Conservation (phyloP, 1,140 invertebrate species). For the Watersipora subatra region DNA sequence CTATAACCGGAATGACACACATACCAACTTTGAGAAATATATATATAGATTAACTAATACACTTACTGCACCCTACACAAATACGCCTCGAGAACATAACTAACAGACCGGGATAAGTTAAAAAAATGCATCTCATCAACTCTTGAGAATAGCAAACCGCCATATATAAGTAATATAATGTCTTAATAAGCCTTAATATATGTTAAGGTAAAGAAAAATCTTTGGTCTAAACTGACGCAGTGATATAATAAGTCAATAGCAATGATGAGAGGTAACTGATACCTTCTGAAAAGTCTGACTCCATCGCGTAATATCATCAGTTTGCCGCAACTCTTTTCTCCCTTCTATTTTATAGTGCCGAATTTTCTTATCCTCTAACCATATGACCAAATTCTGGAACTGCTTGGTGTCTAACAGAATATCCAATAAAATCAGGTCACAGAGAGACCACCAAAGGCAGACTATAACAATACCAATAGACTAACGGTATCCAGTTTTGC, state of each 20-base stretch:
- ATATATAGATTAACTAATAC: neutral
- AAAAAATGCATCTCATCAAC: neutral
- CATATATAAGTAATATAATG: neutral
- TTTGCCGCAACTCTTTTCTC: constrained; percentile 53
- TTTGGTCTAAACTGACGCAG: neutral
- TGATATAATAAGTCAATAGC: neutral
- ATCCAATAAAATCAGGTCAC: neutral
- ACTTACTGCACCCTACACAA: neutral
- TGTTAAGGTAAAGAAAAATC: neutral
- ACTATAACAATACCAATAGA: neutral
- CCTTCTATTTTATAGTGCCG: constrained; percentile 74
- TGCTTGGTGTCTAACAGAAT: constrained; percentile 54
- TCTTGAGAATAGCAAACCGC: no score
- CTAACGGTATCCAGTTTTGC: neutral
- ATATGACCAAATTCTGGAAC: constrained; percentile 64
- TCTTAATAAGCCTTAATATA: neutral
- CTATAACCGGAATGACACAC: no score
- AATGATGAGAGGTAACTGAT: neutral
- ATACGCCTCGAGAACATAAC: neutral
- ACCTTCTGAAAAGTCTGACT: constrained; percentile 49
- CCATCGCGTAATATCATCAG: constrained; percentile 52
- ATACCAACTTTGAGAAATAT: no score
- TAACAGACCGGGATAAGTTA: neutral
- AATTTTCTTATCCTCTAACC: constrained; percentile 90
- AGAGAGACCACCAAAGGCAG: neutral